Evolutionary conservation across 2,888 invertebrate species (phyloP).

Genomic region (Cephonodes hylas): DNA sequence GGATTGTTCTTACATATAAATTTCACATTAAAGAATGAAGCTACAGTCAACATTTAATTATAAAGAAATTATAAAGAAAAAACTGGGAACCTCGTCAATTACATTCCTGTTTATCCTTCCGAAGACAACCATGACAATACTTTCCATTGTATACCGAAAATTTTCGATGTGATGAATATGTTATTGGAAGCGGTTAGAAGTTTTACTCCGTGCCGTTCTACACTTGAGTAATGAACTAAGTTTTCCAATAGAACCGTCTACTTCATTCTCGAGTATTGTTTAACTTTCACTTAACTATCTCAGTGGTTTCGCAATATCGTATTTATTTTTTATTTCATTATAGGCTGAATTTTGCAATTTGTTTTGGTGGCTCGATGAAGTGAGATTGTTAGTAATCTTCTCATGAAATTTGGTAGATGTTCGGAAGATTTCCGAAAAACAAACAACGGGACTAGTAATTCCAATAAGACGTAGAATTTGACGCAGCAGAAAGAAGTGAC

Average conservation of each 20-base stretch:
- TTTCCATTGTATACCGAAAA: background rate
- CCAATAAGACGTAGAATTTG: no score
- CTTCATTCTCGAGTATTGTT: slow-evolving; percentile 48
- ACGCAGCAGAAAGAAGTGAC: no score
- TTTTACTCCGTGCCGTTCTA: slow-evolving; percentile 32
- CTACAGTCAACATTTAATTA: no score
- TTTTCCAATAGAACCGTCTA: slow-evolving; percentile 45
- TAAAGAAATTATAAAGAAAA: no score
- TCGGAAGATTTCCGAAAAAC: no score
- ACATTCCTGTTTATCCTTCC: background rate
- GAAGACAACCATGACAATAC: background rate
- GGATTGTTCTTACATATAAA: no score
- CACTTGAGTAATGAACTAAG: slow-evolving; percentile 64
- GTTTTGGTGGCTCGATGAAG: no score
- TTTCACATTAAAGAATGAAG: no score
- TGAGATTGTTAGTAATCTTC: no score
- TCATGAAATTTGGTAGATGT: no score
- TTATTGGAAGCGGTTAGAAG: slow-evolving; percentile 7
- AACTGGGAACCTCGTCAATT: no score
- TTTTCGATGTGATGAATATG: background rate
- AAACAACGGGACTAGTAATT: no score
- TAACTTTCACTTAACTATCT: slow-evolving; percentile 36
- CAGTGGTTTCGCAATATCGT: background rate
- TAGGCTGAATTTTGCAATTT: background rate
- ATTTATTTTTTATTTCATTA: background rate